Percentiles rank a stretch among this genome's conserved stretches.
phyloP scores from a whole-genome alignment of 2,797 vertebrate species.

The Darevskia nairensis region DNA sequence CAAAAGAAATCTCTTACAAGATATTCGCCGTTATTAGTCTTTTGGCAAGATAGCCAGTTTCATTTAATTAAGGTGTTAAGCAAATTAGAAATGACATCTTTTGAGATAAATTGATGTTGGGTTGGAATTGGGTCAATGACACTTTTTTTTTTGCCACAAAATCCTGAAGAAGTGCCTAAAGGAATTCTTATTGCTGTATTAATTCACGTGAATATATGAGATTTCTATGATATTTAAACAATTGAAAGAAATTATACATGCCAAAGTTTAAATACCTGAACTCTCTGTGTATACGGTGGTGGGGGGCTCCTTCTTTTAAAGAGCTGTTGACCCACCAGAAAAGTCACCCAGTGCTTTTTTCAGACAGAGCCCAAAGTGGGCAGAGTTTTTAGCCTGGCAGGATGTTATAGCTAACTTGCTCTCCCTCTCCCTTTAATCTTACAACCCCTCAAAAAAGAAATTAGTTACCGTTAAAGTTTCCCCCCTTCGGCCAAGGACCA shows the following conservation, averaged over 20 bases:
- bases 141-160: conserved; percentile 9
- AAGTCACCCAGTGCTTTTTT: too few species aligned
- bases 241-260: not conserved
- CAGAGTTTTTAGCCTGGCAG: too few species aligned
- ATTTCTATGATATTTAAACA: conserved; percentile 38
- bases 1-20: conserved; percentile 50
- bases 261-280: not conserved
- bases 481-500: too few species aligned
- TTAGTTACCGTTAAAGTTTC: too few species aligned
- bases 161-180: not conserved
- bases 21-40: conserved; percentile 41
- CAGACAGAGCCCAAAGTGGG: too few species aligned
- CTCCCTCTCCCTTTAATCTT: too few species aligned
- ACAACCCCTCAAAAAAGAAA: too few species aligned
- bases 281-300: not conserved
- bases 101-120: conserved; percentile 31
- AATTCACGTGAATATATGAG: conserved; percentile 24
- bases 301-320: not conserved
- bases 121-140: conserved; percentile 17
- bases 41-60: conserved; percentile 38
- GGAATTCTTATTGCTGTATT: conserved; percentile 33
- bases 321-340: too few species aligned
- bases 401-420: too few species aligned
- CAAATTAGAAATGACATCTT: conserved; percentile 54
- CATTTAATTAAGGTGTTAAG: conserved; percentile 56